Base-by-base conservation (phyloP, 2,888 invertebrate genomes). In the Hydropsyche betteni region DNA sequence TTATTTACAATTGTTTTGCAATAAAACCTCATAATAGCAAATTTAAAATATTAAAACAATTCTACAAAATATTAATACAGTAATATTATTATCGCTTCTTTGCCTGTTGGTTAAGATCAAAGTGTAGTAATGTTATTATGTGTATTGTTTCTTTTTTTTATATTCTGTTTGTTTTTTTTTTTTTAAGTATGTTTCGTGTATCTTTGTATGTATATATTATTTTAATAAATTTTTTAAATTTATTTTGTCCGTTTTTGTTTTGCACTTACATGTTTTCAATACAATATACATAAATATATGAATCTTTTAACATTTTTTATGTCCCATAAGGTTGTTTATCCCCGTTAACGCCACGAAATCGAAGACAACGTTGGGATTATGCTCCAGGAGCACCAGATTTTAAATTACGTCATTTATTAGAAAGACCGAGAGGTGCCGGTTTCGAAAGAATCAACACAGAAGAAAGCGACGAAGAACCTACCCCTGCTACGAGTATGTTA, bases 361-460 rank as follows among this genome's bases (percentile, higher is more conserved):
- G 80, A 71, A 52, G 80, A 14, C 80, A 80, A 68, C 61, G 80
- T 5, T 80, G 80, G 80, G 80, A 80, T 71, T 80, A 79, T 52
- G 78, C 80, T 16, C 85, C 85, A 69, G 83, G 85, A 80, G 81
- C 82, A 0, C 85, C 85, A 68, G 83, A 90, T 82, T 92, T 92
- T 83, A 92, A 91, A 82, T 84, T 92, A 50, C 90, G 91, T 0
- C 89, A 90, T 24, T 83, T 92, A 79, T 83, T 92, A 75, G 90
- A 91, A 79, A 84, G 89, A 52, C 85, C 89, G 72, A 75, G 78
- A 82, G 83, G 75, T 34, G 85, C 85, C 64, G 87, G 87, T 16
- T 93, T 92, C 83, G 90, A 91, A 76, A 88, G 91, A 80, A 89
- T 91, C 5, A 90, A 89, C 80, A 89, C 91, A 10, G 90, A 90